These are phyloP conservation scores for Clivina fossor DNA, from an alignment of 2,888 invertebrate genomes.

Conservation along the genomic window DNA sequence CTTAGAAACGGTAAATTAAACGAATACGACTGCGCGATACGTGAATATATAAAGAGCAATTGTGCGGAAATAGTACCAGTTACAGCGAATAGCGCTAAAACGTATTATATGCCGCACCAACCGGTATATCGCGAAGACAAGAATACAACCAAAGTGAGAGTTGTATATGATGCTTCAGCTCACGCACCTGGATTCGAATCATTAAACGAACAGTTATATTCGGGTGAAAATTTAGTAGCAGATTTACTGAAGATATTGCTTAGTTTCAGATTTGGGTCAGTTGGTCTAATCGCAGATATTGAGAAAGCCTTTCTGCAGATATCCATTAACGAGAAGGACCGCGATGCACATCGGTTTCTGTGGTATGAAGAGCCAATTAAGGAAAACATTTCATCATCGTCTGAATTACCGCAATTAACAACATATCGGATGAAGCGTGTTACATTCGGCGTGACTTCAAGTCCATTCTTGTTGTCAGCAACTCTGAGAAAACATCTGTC, in stretches of 20 bases:
- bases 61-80: conserved; percentile 3
- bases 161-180: conserved; percentile 12
- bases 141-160: conserved; percentile 8
- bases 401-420: conserved; percentile 3
- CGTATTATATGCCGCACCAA: conserved; percentile 3
- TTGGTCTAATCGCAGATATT: conserved; percentile 41
- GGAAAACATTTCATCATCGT: not conserved
- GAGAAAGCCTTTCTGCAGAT: conserved; percentile 45
- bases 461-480: conserved; percentile 19
- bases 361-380: conserved; percentile 36
- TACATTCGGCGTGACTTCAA: conserved; percentile 35
- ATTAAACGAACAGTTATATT: conserved; percentile 5
- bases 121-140: conserved; percentile 13
- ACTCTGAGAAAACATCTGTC: conserved; percentile 1
- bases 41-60: conserved; percentile 2
- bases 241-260: conserved; percentile 34
- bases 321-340: conserved; percentile 36
- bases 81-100: not conserved
- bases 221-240: conserved; percentile 42
- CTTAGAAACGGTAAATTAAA: conserved; percentile 1
- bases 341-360: conserved; percentile 41
- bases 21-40: conserved; percentile 5
- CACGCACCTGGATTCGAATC: conserved; percentile 2
- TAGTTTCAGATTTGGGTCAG: conserved; percentile 27
- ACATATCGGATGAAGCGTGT: conserved; percentile 28